These are phyloP conservation scores for Phataginus tetradactyla DNA, from an alignment of 2,797 vertebrate species.

Conservation along the genomic window DNA sequence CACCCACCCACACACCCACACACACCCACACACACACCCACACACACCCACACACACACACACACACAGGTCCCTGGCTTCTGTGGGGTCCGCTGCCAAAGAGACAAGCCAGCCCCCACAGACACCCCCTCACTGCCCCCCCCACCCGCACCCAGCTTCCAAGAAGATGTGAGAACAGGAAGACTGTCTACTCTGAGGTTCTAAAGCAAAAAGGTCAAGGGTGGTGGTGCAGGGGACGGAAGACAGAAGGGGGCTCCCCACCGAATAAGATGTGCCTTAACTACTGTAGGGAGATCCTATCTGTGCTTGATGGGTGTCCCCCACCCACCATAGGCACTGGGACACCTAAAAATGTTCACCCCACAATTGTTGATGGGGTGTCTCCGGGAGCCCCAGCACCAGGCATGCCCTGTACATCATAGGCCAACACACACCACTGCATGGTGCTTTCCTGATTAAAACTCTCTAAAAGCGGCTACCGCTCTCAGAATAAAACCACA, in stretches of 20 bases:
- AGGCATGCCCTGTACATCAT: background rate
- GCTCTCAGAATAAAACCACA: background rate
- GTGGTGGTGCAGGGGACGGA: background rate
- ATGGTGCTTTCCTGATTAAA: background rate
- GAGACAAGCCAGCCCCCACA: background rate
- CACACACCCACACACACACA: no score
- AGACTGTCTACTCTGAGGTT: background rate
- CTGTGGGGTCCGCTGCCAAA: background rate
- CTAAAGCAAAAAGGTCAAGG: background rate
- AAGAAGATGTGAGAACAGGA: slow-evolving; percentile 21
- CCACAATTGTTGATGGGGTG: rapidly evolving
- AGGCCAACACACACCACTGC: background rate
- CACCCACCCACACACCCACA: no score
- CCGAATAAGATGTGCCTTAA: background rate
- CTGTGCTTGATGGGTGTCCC: background rate
- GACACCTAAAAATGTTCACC: background rate
- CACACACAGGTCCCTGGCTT: background rate
- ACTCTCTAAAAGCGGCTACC: background rate
- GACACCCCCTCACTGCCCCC: background rate
- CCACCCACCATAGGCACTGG: background rate
- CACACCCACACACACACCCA: rapidly evolving
- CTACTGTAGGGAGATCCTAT: background rate
- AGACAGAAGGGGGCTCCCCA: background rate
- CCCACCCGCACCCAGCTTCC: background rate
- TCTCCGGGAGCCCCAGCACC: background rate